A percentile compares a stretch with the other conserved stretches of the same genome.
phyloP scores from a whole-genome alignment of 1,140 invertebrate genomes.

The Chrysoperla carnea region DNA sequence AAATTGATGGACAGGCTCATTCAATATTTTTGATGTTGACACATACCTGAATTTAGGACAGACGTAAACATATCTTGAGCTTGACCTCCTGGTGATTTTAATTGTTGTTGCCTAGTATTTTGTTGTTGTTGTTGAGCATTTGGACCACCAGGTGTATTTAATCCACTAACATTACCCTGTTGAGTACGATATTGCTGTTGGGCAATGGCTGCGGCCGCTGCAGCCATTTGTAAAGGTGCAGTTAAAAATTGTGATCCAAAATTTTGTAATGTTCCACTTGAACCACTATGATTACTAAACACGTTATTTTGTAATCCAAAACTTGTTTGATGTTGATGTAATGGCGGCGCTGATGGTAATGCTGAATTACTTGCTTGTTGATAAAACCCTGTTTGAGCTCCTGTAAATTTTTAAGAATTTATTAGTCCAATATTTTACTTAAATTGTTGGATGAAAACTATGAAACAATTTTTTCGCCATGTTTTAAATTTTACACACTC shows the following conservation, averaged over 20 bases:
- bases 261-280: constrained; percentile 16
- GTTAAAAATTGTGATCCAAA: constrained; percentile 8
- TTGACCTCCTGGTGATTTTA: constrained; percentile 16
- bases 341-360: constrained; percentile 12
- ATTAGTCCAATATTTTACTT: no score
- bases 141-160: constrained; percentile 3
- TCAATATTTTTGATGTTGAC: no score
- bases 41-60: constrained; percentile 20
- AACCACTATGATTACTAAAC: constrained; percentile 19
- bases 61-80: constrained; percentile 19
- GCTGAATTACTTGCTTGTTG: constrained; percentile 19
- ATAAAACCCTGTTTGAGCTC: constrained; percentile 20
- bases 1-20: no score
- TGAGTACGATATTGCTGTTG: constrained; percentile 12
- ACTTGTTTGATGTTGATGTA: constrained; percentile 18
- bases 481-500: no score
- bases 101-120: constrained; percentile 15
- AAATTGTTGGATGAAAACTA: constrained; percentile 3
- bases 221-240: constrained; percentile 8
- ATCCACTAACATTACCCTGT: constrained; percentile 5
- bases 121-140: constrained; percentile 3
- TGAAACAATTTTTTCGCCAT: constrained; percentile 3
- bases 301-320: constrained; percentile 19
- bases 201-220: constrained; percentile 13
- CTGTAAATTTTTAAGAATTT: constrained; percentile 3